Evolutionary conservation across 2,888 invertebrate genomes (phyloP), one percentile per base, ranked within the genome.

Genomic region (Ceraclea dissimilis): DNA sequence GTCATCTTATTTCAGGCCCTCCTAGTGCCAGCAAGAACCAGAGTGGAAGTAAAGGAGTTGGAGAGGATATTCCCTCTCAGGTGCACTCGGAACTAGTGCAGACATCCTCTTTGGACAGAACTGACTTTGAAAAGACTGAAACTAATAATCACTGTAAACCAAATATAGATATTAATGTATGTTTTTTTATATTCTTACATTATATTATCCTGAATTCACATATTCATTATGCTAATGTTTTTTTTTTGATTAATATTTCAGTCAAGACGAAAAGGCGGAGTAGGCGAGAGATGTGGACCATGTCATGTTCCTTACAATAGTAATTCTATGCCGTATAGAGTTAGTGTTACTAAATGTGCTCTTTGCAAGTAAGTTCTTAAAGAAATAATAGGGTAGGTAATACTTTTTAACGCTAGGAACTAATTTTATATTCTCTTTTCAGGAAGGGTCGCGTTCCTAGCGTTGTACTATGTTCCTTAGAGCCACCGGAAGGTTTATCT

Each of bases 361-460:
- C 71, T 88, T 19, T 90, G 90, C 73, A 79, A 79, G 83, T 84
- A 70, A 70, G 74, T 26, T n/a, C n/a, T n/a, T n/a, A 20, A 2
- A 26, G 5, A 26, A 10, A 26, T 10, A 26, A 26, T 26, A 19
- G 17, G 2, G 10, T 26, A 6, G 4, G 26, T 26, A 26, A 6
- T 26, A n/a, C n/a, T 26, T 26, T 26, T 26, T 26, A 26, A 26
- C 10, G n/a, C n/a, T n/a, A n/a, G 26, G 26, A 26, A 26, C 26
- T 39, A 16, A 39, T 8, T 39, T n/a, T n/a, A n/a, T 4, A n/a
- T 39, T 39, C 13, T 2, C 13, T n/a, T 68, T 72, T 52, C 70
- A 88, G 90, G 63, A 84, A 86, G 58, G 88, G 86, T 1, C 88
- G 88, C 62, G 96, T 97, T 0, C 95, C 96, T 0, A 93, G 96